Evolutionary conservation across 2,797 vertebrate genomes (phyloP), one percentile per base, ranked within the genome.

Genomic region (Mus minutoides): DNA sequence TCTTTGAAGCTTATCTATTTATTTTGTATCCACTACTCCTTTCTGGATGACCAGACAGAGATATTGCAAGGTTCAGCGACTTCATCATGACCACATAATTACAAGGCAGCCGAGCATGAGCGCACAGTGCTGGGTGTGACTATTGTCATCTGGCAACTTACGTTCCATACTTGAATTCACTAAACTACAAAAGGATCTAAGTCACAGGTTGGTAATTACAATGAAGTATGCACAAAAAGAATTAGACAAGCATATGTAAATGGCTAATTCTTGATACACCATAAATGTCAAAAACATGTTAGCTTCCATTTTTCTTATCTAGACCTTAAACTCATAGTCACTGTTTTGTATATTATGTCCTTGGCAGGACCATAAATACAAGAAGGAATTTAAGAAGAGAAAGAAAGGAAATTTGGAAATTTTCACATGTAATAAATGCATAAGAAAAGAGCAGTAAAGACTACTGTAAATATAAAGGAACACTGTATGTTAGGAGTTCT

Each of bases 1-100:
- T 83, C 71, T 79, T 43, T 90, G 85, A 73, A 88, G 43, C 11
- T 34, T 46, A 34, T 80, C 69, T 80, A n/a, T 84, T 87, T 94
- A 88, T 56, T 94, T 71, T 77, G 11, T 58, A 67, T 34, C 17
- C 31, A 37, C 26, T n/a, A 21, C 46, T 89, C 34, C 24, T 83
- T 95, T 94, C 83, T 0, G 56, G 37, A 77, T 21, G 62, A 91
- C 37, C 52, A 91, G 40, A 84, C 31, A n/a, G 56, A 56, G 10
- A 37, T 16, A 56, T 1, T 83, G 24, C 88, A 46, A 87, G n/a
- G 34, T 24, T 79, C 62, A 79, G n/a, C 17, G 16, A 43, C 34
- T 86, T 52, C 56, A 56, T 12, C 22, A 52, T 88, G 21, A n/a
- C 52, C 10, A 78, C 60, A 82, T 40, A 40, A n/a, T 56, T 75